phyloP scores from a whole-genome alignment of 2,797 vertebrate species.

The Rhodeus uyekii region DNA sequence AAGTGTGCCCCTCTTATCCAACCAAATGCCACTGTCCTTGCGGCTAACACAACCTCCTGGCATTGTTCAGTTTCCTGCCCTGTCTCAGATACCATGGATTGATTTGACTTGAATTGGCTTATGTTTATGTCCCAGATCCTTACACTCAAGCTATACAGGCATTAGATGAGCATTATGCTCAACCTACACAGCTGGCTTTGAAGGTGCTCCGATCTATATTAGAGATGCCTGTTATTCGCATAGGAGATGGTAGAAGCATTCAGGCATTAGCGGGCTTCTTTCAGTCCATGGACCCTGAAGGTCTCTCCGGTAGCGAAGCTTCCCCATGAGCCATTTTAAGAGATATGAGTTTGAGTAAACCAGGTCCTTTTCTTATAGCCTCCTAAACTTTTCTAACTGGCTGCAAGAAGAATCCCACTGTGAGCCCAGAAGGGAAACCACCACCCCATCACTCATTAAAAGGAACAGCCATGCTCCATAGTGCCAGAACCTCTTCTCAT shows the following conservation, averaged over 20 bases:
- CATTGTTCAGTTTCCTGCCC: too few species aligned
- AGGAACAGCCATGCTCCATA: neutral
- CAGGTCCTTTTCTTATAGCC: neutral
- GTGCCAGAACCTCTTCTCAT: neutral
- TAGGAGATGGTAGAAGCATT: conserved; percentile 9
- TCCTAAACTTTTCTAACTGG: conserved; percentile 10
- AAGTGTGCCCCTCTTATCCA: too few species aligned
- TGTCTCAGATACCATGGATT: too few species aligned
- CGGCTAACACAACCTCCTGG: too few species aligned
- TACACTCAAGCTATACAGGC: neutral
- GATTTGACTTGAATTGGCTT: neutral
- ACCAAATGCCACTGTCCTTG: too few species aligned
- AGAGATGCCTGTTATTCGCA: neutral
- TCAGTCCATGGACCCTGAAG: neutral
- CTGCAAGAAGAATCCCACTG: neutral
- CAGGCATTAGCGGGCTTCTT: conserved; percentile 28
- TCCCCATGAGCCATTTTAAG: conserved; percentile 20
- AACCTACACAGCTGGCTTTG: neutral
- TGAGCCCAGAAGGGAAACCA: neutral
- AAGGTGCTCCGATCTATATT: neutral
- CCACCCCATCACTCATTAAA: neutral
- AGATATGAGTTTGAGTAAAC: neutral
- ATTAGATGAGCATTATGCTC: neutral
- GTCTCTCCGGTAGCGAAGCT: conserved; percentile 17
- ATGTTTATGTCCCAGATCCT: neutral